These are phyloP conservation scores for Mercenaria mercenaria DNA, from an alignment of 1,140 invertebrate species.

Conservation along the genomic window DNA sequence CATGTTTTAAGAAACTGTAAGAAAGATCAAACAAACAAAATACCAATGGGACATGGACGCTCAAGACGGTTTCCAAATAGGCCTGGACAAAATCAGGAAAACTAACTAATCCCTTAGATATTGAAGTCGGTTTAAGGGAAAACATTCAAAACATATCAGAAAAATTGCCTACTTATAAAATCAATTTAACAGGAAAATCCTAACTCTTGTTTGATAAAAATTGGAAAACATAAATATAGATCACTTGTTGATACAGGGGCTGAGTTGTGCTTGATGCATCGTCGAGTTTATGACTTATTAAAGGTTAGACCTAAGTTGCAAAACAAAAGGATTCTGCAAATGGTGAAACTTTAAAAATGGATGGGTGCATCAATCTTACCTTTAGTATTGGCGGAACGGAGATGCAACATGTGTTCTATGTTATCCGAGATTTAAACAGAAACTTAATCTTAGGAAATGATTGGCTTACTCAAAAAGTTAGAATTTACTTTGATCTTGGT, in stretches of 20 bases:
- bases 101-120: neutral
- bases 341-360: slow-evolving; percentile 2
- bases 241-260: slow-evolving; percentile 39
- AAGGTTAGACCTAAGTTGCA: neutral
- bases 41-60: neutral
- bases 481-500: slow-evolving; percentile 27
- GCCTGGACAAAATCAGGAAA: neutral
- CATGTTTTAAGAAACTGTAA: slow-evolving; percentile 17
- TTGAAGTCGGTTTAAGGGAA: neutral
- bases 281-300: slow-evolving; percentile 21
- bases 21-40: neutral
- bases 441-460: slow-evolving; percentile 37
- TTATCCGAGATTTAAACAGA: slow-evolving; percentile 40
- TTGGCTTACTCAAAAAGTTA: neutral
- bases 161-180: neutral
- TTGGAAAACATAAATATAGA: slow-evolving; percentile 8
- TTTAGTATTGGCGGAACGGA: neutral
- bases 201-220: slow-evolving; percentile 13
- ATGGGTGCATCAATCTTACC: neutral
- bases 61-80: no score
- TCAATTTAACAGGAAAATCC: slow-evolving; percentile 27
- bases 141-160: neutral
- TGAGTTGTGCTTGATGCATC: slow-evolving; percentile 9
- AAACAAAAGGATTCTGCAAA: neutral
- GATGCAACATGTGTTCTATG: slow-evolving; percentile 11